phyloP scores from a whole-genome alignment of 2,888 invertebrate genomes.

The Diplazon laetatorius region DNA sequence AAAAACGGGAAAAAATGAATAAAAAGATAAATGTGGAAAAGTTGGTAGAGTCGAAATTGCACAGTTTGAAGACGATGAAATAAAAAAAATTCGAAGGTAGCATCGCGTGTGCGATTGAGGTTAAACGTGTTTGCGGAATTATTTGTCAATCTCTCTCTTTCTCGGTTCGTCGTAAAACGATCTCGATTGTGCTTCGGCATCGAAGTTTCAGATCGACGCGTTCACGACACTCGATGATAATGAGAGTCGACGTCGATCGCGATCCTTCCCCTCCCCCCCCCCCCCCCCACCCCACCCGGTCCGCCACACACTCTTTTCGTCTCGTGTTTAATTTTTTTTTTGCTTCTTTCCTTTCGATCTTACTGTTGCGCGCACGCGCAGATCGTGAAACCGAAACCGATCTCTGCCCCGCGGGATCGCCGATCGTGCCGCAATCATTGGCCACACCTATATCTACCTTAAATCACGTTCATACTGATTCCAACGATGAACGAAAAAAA shows the following conservation, averaged over 20 bases:
- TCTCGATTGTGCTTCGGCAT: background rate
- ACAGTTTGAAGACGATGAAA: too few relatives aligned
- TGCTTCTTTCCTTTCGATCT: slow-evolving; percentile 19
- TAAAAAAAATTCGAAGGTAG: slow-evolving; percentile 9
- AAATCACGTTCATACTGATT: slow-evolving; percentile 57
- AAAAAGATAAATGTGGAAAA: background rate
- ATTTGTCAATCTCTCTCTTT: slow-evolving; percentile 52
- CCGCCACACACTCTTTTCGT: slow-evolving; percentile 10
- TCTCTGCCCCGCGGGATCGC: slow-evolving; percentile 21
- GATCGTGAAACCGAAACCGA: slow-evolving; percentile 39
- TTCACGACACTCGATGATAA: slow-evolving; percentile 59
- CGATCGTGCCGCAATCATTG: slow-evolving; percentile 28
- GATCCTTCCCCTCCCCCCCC: slow-evolving; percentile 28
- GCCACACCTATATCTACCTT: slow-evolving; percentile 62
- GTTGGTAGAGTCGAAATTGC: too few relatives aligned
- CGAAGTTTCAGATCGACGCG: slow-evolving; percentile 41
- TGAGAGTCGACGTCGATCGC: slow-evolving; percentile 59
- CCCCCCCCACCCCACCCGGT: background rate
- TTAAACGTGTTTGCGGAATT: slow-evolving; percentile 29
- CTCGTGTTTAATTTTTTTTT: slow-evolving; percentile 13
- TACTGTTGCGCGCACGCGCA: slow-evolving; percentile 10
- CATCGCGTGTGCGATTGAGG: slow-evolving; percentile 46
- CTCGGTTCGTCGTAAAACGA: background rate
- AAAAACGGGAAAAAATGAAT: slow-evolving; percentile 23
- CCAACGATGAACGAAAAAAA: slow-evolving; percentile 41